Percentiles rank a stretch among this genome's conserved stretches.
phyloP scores from a whole-genome alignment of 1,140 invertebrate species.

The Cecropterus lyciades region DNA sequence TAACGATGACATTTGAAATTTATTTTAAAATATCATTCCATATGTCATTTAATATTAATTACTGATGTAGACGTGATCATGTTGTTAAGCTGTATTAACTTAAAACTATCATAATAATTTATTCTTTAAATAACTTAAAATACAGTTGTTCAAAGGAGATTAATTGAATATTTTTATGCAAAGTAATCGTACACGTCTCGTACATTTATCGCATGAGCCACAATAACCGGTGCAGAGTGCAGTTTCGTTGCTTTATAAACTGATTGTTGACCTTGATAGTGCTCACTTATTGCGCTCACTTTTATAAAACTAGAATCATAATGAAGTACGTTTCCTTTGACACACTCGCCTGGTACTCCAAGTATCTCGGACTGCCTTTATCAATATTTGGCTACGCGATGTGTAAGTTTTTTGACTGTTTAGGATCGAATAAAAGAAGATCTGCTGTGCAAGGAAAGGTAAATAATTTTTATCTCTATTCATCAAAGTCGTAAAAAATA shows the following conservation, averaged over 20 bases:
- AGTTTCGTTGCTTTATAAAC: background rate
- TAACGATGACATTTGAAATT: too few species aligned
- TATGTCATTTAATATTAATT: too few species aligned
- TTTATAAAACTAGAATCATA: constrained; percentile 10
- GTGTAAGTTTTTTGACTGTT: constrained; percentile 45
- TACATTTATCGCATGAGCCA: too few species aligned
- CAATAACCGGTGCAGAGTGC: background rate
- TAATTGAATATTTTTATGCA: too few species aligned
- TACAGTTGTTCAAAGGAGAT: too few species aligned
- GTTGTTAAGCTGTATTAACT: too few species aligned
- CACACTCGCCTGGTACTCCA: constrained; percentile 54
- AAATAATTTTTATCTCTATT: constrained; percentile 13
- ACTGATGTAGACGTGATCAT: too few species aligned
- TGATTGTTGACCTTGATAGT: background rate
- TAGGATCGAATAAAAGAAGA: constrained; percentile 49
- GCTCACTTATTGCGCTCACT: constrained; percentile 16
- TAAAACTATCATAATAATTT: too few species aligned
- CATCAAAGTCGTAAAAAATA: too few species aligned
- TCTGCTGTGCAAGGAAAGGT: constrained; percentile 65
- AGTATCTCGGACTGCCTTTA: constrained; percentile 63
- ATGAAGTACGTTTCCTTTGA: constrained; percentile 35
- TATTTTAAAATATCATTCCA: too few species aligned
- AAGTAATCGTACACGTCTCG: too few species aligned
- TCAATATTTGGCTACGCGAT: constrained; percentile 50
- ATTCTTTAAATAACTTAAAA: too few species aligned